A percentile compares a stretch with the other conserved stretches of the same genome.
Conservation (phyloP, 2,888 invertebrate species). For the Chaitophorus viminalis region DNA sequence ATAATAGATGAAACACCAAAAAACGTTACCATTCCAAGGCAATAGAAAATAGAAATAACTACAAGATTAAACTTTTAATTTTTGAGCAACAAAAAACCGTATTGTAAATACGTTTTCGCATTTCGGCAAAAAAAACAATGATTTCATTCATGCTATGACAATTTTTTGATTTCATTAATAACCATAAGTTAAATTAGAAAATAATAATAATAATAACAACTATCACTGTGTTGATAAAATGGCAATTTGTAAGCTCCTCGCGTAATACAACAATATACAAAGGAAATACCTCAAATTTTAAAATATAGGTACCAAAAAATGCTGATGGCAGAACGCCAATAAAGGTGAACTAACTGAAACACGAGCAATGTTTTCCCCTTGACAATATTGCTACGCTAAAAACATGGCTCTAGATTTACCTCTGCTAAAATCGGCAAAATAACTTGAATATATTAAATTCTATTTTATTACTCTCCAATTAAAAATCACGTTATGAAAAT, state of each 20-base stretch:
- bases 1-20: too few species aligned
- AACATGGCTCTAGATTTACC: not conserved
- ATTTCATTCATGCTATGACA: too few species aligned
- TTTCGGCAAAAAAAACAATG: too few species aligned
- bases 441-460: too few species aligned
- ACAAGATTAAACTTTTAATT: too few species aligned
- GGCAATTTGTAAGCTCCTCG: not conserved
- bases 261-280: slow-evolving; percentile 1
- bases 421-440: not conserved
- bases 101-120: too few species aligned
- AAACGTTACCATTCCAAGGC: too few species aligned
- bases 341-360: slow-evolving; percentile 49
- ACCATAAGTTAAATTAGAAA: too few species aligned
- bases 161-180: too few species aligned
- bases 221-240: not conserved
- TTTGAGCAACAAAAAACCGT: too few species aligned
- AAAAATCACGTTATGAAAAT: not conserved
- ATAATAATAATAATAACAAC: not conserved
- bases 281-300: slow-evolving; percentile 13
- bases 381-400: not conserved
- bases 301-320: too few species aligned
- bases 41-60: too few species aligned
- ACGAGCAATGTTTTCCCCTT: slow-evolving; percentile 2
- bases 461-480: not conserved
- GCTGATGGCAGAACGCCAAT: slow-evolving; percentile 30